Evolutionary conservation across 2,113 vertebrate species (phyloP), one percentile per base, ranked within the genome.

Genomic region (Nothoprocta pentlandii): DNA sequence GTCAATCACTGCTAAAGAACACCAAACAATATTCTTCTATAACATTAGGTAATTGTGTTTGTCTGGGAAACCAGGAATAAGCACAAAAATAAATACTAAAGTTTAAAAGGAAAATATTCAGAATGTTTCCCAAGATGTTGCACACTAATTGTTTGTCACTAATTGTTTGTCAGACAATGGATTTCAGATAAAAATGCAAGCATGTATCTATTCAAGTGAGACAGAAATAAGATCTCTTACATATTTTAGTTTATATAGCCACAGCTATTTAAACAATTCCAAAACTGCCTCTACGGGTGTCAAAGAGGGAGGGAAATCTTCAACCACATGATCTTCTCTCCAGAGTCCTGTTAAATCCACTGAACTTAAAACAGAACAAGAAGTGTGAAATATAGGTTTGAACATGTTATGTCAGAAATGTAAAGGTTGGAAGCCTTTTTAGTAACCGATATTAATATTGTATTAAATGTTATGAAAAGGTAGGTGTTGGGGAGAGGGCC

Each of bases 311-410:
- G 97, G 97, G 97, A 97, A 97, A 96, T 96, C 97, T 96, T 93
- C 92, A 97, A 97, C 97, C 97, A 96, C 97, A 93, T 94, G 97
- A 97, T 97, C 96, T 97, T 97, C 97, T 98, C 97, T 98, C 98
- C 95, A 96, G 98, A 98, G 97, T 93, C 97, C 98, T 98, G 98
- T 98, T 98, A 98, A 98, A 97, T 96, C 97, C 96, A 96, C 97
- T 97, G 97, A 98, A 98, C 97, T 98, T 98, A 98, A 98, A 98
- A 98, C 97, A 96, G 98, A 98, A 97, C 97, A 98, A 96, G 96
- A 97, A 97, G 97, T 97, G 97, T 97, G 97, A 98, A 97, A 98
- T 97, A 97, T 97, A 97, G 97, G 97, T 97, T 98, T 98, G 97
- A 98, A 98, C 97, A 97, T 91, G 96, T 96, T 97, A 97, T 97